Base-by-base conservation (phyloP, 2,888 invertebrate species). In the Mimas tiliae region DNA sequence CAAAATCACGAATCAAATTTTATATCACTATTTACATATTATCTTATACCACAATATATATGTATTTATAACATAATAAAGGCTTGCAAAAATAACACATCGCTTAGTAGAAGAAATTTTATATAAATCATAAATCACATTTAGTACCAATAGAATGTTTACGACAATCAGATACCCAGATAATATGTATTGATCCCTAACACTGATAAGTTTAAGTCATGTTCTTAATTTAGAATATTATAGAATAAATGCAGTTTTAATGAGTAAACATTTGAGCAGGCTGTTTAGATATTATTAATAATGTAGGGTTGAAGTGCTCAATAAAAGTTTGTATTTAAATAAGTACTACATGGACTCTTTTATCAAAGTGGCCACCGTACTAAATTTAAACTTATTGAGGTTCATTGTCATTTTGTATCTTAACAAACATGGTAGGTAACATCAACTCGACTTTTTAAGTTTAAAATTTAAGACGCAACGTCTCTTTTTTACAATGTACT, bases 1-100 rank as follows among this genome's bases (percentile, higher is more conserved):
- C 66, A 63, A 67, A 74, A 69, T 69, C 68, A 69, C 73, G 75
- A 77, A 74, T 76, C 67, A 70, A 71, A 74, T 63, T 64, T 75
- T 73, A 73, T 67, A 72, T 70, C 74, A 70, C 67, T 81, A 81
- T 83, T 78, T 81, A 83, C 82, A 82, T 63, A 68, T 68, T 69
- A n/a, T n/a, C n/a, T 76, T 68, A 68, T 33, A 42, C 16, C 55
- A 38, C 42, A 45, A 45, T 14, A 42, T 45, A 38, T 45, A 9
- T 45, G 14, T 45, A 45, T 45, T 45, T 11, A 14, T 9, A 45
- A 45, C 45, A 6, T 14, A 45, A 45, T 45, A 1, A 45, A 14
- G 12, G 11, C 12, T 45, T 45, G 45, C 45, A 45, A 45, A 45
- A 45, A n/a, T 14, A 53, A 33, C 7, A n/a, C 53, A n/a, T 16